phyloP scores from a whole-genome alignment of 2,888 invertebrate species.

The Eurytoma californica region DNA sequence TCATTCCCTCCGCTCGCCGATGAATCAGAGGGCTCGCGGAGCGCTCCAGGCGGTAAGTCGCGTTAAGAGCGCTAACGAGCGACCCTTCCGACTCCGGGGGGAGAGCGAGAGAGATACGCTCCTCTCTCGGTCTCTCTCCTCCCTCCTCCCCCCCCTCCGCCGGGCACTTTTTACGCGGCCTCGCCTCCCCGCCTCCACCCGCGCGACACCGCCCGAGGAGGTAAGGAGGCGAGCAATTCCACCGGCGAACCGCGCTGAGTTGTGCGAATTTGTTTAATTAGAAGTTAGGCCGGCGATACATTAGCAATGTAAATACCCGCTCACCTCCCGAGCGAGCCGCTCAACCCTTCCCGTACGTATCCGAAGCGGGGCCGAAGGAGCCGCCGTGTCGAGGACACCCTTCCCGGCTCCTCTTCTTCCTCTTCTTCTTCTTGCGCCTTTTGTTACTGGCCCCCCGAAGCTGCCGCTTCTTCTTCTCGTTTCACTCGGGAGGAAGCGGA shows the following conservation, averaged over 20 bases:
- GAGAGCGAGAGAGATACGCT: background rate
- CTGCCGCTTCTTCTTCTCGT: background rate
- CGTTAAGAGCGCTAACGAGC: conserved; percentile 75
- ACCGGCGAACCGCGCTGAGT: conserved; percentile 67
- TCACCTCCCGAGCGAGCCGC: conserved; percentile 3
- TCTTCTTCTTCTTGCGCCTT: background rate
- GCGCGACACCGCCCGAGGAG: conserved; percentile 28
- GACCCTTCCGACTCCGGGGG: conserved; percentile 63
- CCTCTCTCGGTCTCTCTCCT: conserved; percentile 1
- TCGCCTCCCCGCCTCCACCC: conserved; percentile 43
- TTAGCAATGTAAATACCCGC: conserved; percentile 73
- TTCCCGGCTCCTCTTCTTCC: background rate
- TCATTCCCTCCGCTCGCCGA: conserved; percentile 69
- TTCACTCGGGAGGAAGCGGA: too few species aligned
- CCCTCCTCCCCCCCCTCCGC: conserved; percentile 15
- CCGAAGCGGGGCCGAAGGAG: background rate
- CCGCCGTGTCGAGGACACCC: background rate
- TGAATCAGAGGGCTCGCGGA: conserved; percentile 69
- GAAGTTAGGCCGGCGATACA: conserved; percentile 74
- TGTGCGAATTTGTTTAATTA: conserved; percentile 75
- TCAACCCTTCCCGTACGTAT: background rate
- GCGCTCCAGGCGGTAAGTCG: conserved; percentile 73
- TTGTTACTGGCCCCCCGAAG: background rate
- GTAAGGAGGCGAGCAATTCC: conserved; percentile 62
- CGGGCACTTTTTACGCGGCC: conserved; percentile 47